Evolutionary conservation across 2,888 invertebrate genomes (phyloP), one percentile per base, ranked within the genome.

Genomic region (Lottia scabra): DNA sequence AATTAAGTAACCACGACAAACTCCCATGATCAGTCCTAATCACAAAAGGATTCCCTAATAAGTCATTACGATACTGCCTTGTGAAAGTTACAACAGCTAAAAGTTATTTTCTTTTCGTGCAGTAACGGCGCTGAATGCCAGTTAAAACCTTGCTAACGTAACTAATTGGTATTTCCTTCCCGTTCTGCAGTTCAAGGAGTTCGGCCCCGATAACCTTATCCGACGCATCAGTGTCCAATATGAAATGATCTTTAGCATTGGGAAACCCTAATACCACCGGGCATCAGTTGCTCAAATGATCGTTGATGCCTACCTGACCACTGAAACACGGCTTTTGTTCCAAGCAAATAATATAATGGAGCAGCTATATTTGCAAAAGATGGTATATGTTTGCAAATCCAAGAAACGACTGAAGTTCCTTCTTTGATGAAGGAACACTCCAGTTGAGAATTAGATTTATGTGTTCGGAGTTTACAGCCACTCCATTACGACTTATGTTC

Each of bases 201-300:
- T 75, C 79, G 5, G 74, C 75, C 0, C 78, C 81, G 23, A 78
- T 72, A 0, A 79, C 78, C 0, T 13, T 13, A 66, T 80, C 74
- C 8, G 76, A 77, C 0, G 81, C 76, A 68, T 80, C 77, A 13
- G 76, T 78, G 56, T 76, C 76, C 63, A 80, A 63, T 8, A 80
- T 73, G 45, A 80, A 76, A 10, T 13, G 46, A 13, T 71, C 78
- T 1, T 45, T 23, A 2, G n/a, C 48, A 16, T 73, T 75, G 13
- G 80, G 76, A 6, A 80, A 45, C 0, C 69, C 65, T n/a, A 78
- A 66, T 3, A 80, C 75, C 44, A 72, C 71, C n/a, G 74, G 64
- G 0, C 30, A 8, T 1, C 12, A 75, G 15, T 1, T 46, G 38
- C 5, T 70, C 68, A 63, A 74, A 74, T 23, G 70, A 48, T 5